Evolutionary conservation across 2,888 invertebrate genomes (phyloP).

Genomic region (Pachymerium ferrugineum): DNA sequence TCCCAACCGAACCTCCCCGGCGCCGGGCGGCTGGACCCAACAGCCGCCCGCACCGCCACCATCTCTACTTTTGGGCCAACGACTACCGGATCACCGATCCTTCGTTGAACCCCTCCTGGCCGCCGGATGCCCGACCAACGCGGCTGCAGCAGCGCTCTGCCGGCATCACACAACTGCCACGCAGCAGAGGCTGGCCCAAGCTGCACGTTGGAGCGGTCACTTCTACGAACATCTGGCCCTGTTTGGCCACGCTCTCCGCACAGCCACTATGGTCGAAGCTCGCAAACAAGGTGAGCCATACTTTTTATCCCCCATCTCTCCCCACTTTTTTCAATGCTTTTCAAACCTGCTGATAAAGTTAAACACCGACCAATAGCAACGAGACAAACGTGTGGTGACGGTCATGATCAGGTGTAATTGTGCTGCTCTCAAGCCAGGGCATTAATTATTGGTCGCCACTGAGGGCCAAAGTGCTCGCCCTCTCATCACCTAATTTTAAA

Average conservation of each 20-base stretch:
- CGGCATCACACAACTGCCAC: slow-evolving; percentile 1
- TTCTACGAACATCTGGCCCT: slow-evolving; percentile 12
- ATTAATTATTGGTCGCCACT: slow-evolving; percentile 29
- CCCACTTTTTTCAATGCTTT: background rate
- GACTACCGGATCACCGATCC: too few relatives aligned
- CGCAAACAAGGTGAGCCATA: slow-evolving; percentile 17
- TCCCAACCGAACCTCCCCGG: background rate
- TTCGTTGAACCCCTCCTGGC: too few relatives aligned
- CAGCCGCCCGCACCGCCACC: background rate
- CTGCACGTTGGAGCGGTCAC: slow-evolving; percentile 12
- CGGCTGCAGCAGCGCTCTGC: slow-evolving; percentile 1
- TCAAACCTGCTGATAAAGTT: background rate
- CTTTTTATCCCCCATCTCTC: background rate
- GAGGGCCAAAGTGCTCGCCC: too few relatives aligned
- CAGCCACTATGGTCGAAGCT: slow-evolving; percentile 20
- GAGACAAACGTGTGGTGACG: background rate
- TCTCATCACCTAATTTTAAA: too few relatives aligned
- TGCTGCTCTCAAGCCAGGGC: slow-evolving; percentile 23
- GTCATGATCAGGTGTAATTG: slow-evolving; percentile 31
- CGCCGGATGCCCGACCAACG: background rate
- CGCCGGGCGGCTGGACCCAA: background rate
- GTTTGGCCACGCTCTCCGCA: background rate
- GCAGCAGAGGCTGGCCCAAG: background rate
- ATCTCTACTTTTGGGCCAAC: background rate
- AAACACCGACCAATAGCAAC: slow-evolving; percentile 14